A percentile compares a stretch with the other conserved stretches of the same genome.
These are phyloP conservation scores for Amiota communis DNA, from an alignment of 2,888 invertebrate species.

Conservation along the genomic window DNA sequence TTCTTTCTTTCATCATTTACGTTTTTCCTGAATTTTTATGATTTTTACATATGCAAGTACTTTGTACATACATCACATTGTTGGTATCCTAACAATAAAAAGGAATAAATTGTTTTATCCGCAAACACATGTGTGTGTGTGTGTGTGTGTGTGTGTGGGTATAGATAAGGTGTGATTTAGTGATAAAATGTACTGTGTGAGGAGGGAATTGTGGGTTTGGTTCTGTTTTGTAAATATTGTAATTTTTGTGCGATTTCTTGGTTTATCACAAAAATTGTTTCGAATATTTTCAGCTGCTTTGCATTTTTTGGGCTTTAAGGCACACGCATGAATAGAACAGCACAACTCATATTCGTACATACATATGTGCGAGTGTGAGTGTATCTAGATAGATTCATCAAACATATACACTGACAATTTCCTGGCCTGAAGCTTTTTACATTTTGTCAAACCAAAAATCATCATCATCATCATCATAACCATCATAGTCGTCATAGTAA, in stretches of 20 bases:
- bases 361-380: too few species aligned
- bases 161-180: too few species aligned
- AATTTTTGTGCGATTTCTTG: slow-evolving; percentile 13
- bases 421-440: slow-evolving; percentile 7
- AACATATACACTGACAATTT: not conserved
- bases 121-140: not conserved
- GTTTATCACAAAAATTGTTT: slow-evolving; percentile 52
- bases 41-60: too few species aligned
- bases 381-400: too few species aligned
- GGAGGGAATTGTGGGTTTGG: too few species aligned
- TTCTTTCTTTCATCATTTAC: not conserved
- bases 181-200: too few species aligned
- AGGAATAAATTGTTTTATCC: not conserved
- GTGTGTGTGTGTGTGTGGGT: not conserved
- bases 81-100: too few species aligned
- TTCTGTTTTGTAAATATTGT: too few species aligned
- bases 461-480: too few species aligned
- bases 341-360: not conserved
- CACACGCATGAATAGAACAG: slow-evolving; percentile 23
- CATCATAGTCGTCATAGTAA: too few species aligned
- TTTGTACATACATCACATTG: too few species aligned
- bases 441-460: not conserved
- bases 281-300: slow-evolving; percentile 63
- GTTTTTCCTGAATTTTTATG: not conserved
- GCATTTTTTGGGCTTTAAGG: slow-evolving; percentile 60